Evolutionary conservation across 2,797 vertebrate genomes (phyloP), one percentile per base, ranked within the genome.

Genomic region (Enteromius anoplus): DNA sequence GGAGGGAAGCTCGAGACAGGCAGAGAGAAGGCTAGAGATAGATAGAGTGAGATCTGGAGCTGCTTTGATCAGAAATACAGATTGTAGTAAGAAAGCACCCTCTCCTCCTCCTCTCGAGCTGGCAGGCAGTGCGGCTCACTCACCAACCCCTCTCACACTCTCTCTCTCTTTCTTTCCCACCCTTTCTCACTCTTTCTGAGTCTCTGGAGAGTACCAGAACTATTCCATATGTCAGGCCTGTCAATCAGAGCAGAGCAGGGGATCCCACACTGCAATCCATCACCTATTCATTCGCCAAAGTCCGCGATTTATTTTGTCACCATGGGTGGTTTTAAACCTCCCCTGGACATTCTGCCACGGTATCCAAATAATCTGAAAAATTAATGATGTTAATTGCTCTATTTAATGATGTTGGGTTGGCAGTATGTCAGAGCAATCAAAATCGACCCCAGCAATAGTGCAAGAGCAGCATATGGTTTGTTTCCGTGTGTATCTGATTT

Each of bases 171-270:
- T 79, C 80, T 85, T 66, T 55, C 78, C 62, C 92, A 94, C 95
- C 94, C 94, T 94, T 94, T 93, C 80, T 75, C 94, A 94, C 94
- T 95, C 94, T 75, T 70, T 80, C 78, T 3, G 40, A 80, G 60
- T 96, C 96, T 95, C 95, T 93, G 93, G 95, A 95, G 96, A 95
- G 95, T 95, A 95, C 93, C 95, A 96, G 95, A 96, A 96, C 96
- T 96, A 96, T 96, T 96, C 96, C 96, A 96, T 96, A 96, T 96
- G 96, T 96, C 96, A 96, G 94, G 89, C 93, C 94, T 95, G 96
- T 96, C 96, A 97, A 96, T 97, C 96, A 96, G 92, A 94, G 91
- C 89, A 91, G 93, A 94, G 95, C 95, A 92, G 94, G 91, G 93
- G 94, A 96, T 93, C 93, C 94, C 91, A 91, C 76, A 75, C 75